Evolutionary conservation across 2,797 vertebrate species (phyloP).

Genomic region (Enteromius fasciolatus): DNA sequence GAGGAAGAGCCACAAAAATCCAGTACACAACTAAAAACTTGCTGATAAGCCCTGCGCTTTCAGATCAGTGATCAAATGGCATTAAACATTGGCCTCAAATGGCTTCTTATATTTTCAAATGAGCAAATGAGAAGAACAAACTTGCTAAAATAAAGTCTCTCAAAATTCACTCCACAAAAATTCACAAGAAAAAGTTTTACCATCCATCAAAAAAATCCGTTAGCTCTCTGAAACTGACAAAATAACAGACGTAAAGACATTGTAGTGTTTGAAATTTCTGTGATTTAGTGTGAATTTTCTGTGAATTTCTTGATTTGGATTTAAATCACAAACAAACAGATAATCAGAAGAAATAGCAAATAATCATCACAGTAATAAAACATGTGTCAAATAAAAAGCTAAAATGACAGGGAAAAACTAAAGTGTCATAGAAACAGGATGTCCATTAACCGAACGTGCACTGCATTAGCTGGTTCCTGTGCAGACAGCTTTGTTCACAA

Average conservation of each 20-base stretch:
- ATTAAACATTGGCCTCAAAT: neutral
- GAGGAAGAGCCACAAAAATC: neutral
- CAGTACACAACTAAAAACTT: neutral
- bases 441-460: neutral
- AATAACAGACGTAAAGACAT: neutral
- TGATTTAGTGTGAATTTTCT: too few species aligned
- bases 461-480: neutral
- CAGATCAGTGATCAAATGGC: too few species aligned
- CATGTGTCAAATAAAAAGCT: neutral
- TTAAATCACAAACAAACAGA: neutral
- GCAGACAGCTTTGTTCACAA: constrained; percentile 14
- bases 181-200: neutral
- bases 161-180: neutral
- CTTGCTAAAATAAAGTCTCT: neutral
- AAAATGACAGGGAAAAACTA: neutral
- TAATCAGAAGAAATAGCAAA: neutral
- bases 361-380: neutral
- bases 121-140: neutral
- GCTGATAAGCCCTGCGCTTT: neutral
- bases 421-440: neutral
- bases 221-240: neutral
- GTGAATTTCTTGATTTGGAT: neutral
- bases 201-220: neutral
- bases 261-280: neutral
- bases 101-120: neutral